Conservation (phyloP, 2,797 vertebrate species). For the Chromis chromis region DNA sequence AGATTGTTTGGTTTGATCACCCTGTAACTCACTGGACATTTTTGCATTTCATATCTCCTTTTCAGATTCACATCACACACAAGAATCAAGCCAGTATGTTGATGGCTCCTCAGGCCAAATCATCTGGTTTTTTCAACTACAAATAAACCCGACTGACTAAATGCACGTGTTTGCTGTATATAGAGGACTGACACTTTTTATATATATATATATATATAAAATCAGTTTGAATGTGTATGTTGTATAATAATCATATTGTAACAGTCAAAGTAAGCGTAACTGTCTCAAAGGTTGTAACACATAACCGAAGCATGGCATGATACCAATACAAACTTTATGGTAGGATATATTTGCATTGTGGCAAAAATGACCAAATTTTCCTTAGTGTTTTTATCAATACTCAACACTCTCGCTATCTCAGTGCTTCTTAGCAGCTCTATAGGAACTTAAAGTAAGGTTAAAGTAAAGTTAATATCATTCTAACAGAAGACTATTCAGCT, state of each 20-base stretch:
- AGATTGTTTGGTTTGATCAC: constrained; percentile 8
- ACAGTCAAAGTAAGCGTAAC: constrained; percentile 21
- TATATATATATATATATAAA: background rate
- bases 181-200: constrained; percentile 61
- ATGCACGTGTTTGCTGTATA: constrained; percentile 54
- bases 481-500: constrained; percentile 54
- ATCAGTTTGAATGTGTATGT: constrained; percentile 49
- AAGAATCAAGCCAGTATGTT: constrained; percentile 95
- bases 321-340: constrained; percentile 46
- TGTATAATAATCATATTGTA: constrained; percentile 46
- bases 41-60: constrained; percentile 10
- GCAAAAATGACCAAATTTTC: constrained; percentile 62
- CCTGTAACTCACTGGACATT: background rate
- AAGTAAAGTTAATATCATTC: constrained; percentile 36
- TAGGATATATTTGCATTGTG: constrained; percentile 65
- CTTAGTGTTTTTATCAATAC: constrained; percentile 53
- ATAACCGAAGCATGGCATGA: constrained; percentile 65
- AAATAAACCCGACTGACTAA: constrained; percentile 73
- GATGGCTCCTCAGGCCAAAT: constrained; percentile 87
- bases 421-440: constrained; percentile 60
- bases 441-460: constrained; percentile 50
- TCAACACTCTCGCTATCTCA: constrained; percentile 43
- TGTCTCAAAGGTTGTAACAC: constrained; percentile 46
- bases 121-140: constrained; percentile 88
- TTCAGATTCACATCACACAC: constrained; percentile 93